Evolutionary conservation across 2,797 vertebrate genomes (phyloP).

Genomic region (Hyperoplus lanceolatus): DNA sequence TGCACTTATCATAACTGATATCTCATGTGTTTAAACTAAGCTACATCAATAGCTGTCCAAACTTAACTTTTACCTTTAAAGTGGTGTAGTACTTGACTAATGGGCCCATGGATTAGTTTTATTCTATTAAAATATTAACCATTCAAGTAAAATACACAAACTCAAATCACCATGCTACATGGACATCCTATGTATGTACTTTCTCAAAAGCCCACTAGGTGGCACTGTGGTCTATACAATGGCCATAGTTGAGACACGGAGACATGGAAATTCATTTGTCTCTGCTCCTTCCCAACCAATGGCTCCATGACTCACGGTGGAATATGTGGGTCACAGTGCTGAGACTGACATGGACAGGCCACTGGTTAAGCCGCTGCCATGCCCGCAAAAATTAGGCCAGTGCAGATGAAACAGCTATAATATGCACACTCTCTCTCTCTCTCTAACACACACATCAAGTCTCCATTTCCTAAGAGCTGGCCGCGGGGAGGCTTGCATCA

Average conservation of each 20-base stretch:
- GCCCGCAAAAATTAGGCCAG: constrained; percentile 52
- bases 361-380: constrained; percentile 12
- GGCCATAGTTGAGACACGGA: accelerated
- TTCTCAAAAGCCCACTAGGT: constrained; percentile 66
- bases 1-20: background rate
- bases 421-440: constrained; percentile 13
- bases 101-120: background rate
- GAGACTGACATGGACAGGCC: constrained; percentile 31
- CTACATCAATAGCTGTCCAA: background rate
- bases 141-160: background rate
- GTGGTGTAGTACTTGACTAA: no score
- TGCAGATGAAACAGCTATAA: constrained; percentile 11
- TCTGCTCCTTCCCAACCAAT: constrained; percentile 10
- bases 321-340: constrained; percentile 57
- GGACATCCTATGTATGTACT: background rate
- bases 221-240: constrained; percentile 66
- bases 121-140: no score
- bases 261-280: constrained; percentile 15
- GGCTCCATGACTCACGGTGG: constrained; percentile 42
- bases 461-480: constrained; percentile 48
- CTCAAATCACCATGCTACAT: background rate
- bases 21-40: background rate
- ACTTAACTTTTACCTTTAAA: background rate
- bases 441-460: constrained; percentile 3
- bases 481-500: constrained; percentile 77